Evolutionary conservation across 35 echinoderm and acorn worm species (phyloP), one percentile per base, ranked within the genome.

Genomic region (Strongylocentrotus purpuratus): DNA sequence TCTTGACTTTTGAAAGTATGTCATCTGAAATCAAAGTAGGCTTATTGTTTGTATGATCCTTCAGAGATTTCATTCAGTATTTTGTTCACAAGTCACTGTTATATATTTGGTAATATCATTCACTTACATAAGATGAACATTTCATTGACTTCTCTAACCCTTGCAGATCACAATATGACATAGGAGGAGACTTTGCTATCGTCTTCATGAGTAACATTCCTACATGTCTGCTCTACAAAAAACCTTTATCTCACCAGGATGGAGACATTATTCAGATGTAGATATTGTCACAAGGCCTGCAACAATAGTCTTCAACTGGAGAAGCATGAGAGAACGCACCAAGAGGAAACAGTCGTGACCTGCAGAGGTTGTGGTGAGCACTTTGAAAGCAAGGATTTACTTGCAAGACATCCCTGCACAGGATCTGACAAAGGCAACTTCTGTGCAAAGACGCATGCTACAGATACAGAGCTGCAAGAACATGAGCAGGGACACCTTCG

Each of bases 281-380:
- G 65, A n/a, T 78, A 78, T 78, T 78, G 65, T 78, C 65, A 78
- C 65, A 78, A 78, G 65, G 65, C 65, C 65, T 78, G 65, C 7
- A 78, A 78, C 20, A 78, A n/a, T 28, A 78, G 65, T n/a, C 2
- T 7, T 78, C 20, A 78, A 28, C 65, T 78, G 2, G 1, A 78
- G 4, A 28, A 78, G 2, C 65, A 78, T 78, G 65, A 78, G 28
- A 78, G 4, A 78, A 78, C 28, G 25, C 65, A 78, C 28, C 20
- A n/a, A 78, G 28, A 22, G 28, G 65, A 78, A 28, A 70, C 2
- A 5, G 61, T 25, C 17, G 18, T 70, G 7, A 5, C 61, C 2
- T 25, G 61, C 61, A 70, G 22, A 70, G 17, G 18, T 70, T 22
- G 61, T 28, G 18, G 61, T 70, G 61, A 70, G 25, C 61, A 70